A percentile compares a stretch with the other conserved stretches of the same genome.
Conservation (phyloP, 2,113 vertebrate genomes). For the Gadus macrocephalus region DNA sequence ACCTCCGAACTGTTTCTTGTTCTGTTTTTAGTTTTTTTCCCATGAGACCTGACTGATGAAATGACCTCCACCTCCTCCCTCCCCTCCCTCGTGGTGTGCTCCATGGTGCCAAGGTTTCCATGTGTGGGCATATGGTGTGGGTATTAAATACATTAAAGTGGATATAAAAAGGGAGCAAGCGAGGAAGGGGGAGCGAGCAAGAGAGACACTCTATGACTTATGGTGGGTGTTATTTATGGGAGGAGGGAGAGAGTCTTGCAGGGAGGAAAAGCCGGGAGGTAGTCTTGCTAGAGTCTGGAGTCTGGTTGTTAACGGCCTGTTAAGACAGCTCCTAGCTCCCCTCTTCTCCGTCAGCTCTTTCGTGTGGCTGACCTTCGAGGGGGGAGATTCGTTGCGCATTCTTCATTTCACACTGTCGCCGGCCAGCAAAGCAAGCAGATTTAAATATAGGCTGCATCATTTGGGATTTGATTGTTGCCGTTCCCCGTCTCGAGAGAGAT, state of each 20-base stretch:
- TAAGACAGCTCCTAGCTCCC: constrained; percentile 48
- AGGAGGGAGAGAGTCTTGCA: constrained; percentile 30
- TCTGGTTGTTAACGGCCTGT: constrained; percentile 46
- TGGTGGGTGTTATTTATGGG: not conserved
- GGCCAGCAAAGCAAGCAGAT: not conserved
- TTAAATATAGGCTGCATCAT: too few relatives aligned
- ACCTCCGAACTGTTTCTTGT: too few relatives aligned
- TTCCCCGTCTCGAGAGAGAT: too few relatives aligned
- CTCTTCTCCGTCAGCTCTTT: constrained; percentile 49
- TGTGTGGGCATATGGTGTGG: too few relatives aligned
- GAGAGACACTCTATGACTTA: too few relatives aligned
- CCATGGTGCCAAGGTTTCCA: too few relatives aligned
- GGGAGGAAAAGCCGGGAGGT: constrained; percentile 49
- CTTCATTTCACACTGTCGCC: not conserved
- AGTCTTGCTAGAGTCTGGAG: constrained; percentile 40
- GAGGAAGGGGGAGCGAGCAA: not conserved
- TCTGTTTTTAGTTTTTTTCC: too few relatives aligned
- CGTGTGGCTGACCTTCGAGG: constrained; percentile 9
- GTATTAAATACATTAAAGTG: too few relatives aligned
- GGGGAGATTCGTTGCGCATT: not conserved
- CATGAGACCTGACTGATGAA: too few relatives aligned
- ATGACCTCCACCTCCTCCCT: too few relatives aligned
- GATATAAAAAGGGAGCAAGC: not conserved
- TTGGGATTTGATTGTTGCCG: too few relatives aligned
- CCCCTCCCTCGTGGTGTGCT: too few relatives aligned